Conservation (phyloP, 2,888 invertebrate genomes). For the Cosmia pyralina region DNA sequence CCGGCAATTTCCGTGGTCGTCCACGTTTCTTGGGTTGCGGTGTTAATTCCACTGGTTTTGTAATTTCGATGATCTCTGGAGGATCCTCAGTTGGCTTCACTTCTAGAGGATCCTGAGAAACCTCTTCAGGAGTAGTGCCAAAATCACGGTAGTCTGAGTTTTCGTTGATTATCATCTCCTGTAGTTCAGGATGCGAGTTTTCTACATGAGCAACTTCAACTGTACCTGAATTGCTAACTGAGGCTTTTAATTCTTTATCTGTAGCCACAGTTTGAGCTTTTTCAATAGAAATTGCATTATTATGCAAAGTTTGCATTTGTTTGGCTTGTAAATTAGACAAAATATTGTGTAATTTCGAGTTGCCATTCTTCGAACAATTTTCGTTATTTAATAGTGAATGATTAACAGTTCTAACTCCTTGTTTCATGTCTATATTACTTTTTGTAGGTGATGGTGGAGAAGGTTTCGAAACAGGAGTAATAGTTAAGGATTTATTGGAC, state of each 20-base stretch:
- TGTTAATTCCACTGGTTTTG: slow-evolving; percentile 76
- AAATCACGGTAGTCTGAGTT: slow-evolving; percentile 85
- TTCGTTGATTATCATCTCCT: slow-evolving; percentile 86
- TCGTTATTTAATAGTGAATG: slow-evolving; percentile 84
- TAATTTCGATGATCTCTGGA: slow-evolving; percentile 69
- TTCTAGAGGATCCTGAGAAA: slow-evolving; percentile 87
- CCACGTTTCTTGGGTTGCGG: slow-evolving; percentile 88
- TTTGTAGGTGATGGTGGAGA: slow-evolving; percentile 76
- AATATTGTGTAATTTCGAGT: slow-evolving; percentile 87
- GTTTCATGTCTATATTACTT: slow-evolving; percentile 74
- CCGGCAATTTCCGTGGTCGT: slow-evolving; percentile 84
- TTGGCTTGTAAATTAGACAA: slow-evolving; percentile 86
- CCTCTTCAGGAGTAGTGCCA: slow-evolving; percentile 78
- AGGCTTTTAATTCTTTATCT: slow-evolving; percentile 81
- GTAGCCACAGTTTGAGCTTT: slow-evolving; percentile 74
- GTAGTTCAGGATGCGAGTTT: slow-evolving; percentile 79
- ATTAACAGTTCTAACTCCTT: slow-evolving; percentile 75
- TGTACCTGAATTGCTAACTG: slow-evolving; percentile 81
- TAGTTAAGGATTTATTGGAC: slow-evolving; percentile 82
- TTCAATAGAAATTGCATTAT: slow-evolving; percentile 77
- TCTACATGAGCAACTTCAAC: slow-evolving; percentile 76
- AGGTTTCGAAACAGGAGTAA: slow-evolving; percentile 79
- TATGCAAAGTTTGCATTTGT: slow-evolving; percentile 81
- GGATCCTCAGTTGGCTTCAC: slow-evolving; percentile 72
- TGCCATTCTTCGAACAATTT: slow-evolving; percentile 88